These are phyloP conservation scores for Lethocerus indicus DNA, from an alignment of 1,140 invertebrate species.

Conservation along the genomic window DNA sequence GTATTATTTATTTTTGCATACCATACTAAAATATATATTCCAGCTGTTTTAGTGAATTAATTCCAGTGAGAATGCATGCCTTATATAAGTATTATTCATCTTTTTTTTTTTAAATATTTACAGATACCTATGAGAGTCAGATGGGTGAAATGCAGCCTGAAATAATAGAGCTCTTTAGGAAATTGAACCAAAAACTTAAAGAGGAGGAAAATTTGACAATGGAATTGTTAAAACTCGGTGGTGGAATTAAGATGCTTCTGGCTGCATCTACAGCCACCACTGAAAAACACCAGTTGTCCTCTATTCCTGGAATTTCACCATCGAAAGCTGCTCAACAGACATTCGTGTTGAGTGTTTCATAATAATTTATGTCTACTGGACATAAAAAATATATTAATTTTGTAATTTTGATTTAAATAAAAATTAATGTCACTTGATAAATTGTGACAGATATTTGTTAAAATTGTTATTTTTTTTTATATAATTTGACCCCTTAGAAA, in stretches of 20 bases:
- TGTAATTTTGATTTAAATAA: too few species aligned
- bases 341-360: slow-evolving; percentile 3
- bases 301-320: not conserved
- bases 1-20: not conserved
- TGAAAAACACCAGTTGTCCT: not conserved
- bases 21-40: not conserved
- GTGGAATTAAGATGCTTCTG: slow-evolving; percentile 48
- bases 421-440: too few species aligned
- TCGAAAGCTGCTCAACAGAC: slow-evolving; percentile 2
- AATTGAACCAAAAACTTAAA: slow-evolving; percentile 38
- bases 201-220: slow-evolving; percentile 46
- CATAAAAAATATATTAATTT: too few species aligned
- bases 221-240: slow-evolving; percentile 41
- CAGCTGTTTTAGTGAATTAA: not conserved
- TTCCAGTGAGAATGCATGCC: not conserved
- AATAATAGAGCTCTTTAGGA: slow-evolving; percentile 36
- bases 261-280: slow-evolving; percentile 29
- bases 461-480: too few species aligned
- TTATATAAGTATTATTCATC: too few species aligned
- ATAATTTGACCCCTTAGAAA: too few species aligned
- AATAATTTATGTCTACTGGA: too few species aligned
- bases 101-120: slow-evolving; percentile 11
- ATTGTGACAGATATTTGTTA: too few species aligned
- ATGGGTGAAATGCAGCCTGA: slow-evolving; percentile 34
- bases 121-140: slow-evolving; percentile 45